Percentiles rank a stretch among this genome's conserved stretches.
phyloP scores from a whole-genome alignment of 2,797 vertebrate genomes.

The Leptodactylus fallax region DNA sequence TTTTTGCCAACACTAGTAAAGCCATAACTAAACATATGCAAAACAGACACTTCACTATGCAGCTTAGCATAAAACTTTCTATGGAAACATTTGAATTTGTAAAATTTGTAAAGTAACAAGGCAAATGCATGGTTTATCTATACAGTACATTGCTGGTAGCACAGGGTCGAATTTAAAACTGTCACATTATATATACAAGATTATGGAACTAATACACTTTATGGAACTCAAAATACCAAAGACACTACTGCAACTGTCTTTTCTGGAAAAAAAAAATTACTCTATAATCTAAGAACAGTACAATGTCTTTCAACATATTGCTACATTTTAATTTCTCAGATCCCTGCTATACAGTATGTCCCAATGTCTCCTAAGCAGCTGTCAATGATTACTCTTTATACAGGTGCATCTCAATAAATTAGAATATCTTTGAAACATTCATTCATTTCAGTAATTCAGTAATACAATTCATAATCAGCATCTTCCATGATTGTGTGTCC shows the following conservation, averaged over 20 bases:
- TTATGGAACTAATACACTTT: not conserved
- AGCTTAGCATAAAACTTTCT: conserved; percentile 20
- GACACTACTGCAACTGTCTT: not conserved
- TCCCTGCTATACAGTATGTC: not conserved
- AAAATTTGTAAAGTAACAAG: not conserved
- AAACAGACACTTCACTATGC: conserved; percentile 31
- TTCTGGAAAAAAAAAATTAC: not conserved
- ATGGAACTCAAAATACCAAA: not conserved
- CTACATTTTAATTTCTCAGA: not conserved
- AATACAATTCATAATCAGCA: too few species aligned
- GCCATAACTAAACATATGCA: conserved; percentile 41
- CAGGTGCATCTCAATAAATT: too few species aligned
- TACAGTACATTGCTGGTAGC: not conserved
- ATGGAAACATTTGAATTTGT: conserved; percentile 44
- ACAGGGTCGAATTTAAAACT: not conserved
- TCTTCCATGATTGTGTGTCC: too few species aligned
- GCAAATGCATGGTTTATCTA: not conserved
- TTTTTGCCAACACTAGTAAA: conserved; percentile 39
- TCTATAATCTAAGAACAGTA: not conserved
- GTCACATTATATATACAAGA: not conserved
- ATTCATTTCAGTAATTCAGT: too few species aligned
- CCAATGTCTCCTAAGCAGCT: not conserved
- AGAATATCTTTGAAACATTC: too few species aligned
- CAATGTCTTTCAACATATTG: not conserved
- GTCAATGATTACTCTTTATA: not conserved